Conservation (phyloP, 1,140 invertebrate genomes). For the Coelopa frigida region DNA sequence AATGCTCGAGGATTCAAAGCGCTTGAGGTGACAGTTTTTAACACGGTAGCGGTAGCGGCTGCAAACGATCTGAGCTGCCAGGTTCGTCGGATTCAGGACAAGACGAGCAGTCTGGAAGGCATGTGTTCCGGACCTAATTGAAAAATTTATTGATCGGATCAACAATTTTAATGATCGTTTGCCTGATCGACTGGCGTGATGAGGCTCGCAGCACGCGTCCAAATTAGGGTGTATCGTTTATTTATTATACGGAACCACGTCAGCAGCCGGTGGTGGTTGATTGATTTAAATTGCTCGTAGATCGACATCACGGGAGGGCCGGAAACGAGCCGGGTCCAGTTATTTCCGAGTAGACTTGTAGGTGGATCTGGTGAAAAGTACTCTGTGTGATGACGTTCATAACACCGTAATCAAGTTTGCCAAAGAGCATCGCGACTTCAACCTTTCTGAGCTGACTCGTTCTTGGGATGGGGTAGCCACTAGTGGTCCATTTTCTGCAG, state of each 20-base stretch:
- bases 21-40: slow-evolving; percentile 13
- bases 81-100: background rate
- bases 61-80: background rate
- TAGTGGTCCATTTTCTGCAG: no score
- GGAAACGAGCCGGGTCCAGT: no score
- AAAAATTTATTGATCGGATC: slow-evolving; percentile 14
- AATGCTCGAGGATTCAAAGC: background rate
- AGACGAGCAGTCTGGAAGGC: background rate
- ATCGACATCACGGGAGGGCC: background rate
- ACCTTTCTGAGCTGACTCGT: no score
- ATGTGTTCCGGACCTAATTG: slow-evolving; percentile 9
- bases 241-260: background rate
- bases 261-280: background rate
- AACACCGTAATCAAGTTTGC: no score
- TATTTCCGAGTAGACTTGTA: no score
- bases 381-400: no score
- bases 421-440: no score
- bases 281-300: slow-evolving; percentile 1
- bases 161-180: slow-evolving; percentile 12
- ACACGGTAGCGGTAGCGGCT: slow-evolving; percentile 1
- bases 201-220: background rate
- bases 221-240: background rate
- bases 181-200: background rate
- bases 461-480: no score
- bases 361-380: no score